Conservation (phyloP, 2,113 vertebrate genomes). For the Myrmecobius fasciatus region DNA sequence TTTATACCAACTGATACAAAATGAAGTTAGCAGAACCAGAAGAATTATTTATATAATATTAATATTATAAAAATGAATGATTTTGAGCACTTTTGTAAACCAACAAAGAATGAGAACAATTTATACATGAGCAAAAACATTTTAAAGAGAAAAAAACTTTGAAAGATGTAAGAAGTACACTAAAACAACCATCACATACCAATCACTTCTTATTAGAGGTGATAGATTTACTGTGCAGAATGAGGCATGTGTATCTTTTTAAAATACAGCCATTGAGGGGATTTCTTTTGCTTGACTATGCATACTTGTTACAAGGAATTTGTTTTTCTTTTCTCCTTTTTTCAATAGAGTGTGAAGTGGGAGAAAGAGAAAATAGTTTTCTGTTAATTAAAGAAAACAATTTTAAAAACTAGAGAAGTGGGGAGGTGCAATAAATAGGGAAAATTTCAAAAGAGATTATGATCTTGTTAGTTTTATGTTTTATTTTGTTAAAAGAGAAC, state of each 20-base stretch:
- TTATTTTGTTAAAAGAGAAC: not conserved
- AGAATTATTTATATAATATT: not conserved
- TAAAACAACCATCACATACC: not conserved
- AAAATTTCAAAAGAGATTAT: not conserved
- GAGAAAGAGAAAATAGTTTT: not conserved
- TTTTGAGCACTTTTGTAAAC: not conserved
- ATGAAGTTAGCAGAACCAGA: not conserved
- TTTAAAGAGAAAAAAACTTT: not conserved
- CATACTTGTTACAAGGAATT: not conserved
- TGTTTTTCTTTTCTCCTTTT: not conserved
- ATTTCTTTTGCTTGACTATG: not conserved
- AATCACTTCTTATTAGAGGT: not conserved
- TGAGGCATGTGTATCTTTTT: not conserved
- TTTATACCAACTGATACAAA: not conserved
- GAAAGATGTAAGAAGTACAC: not conserved
- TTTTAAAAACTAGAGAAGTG: not conserved
- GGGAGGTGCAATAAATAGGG: not conserved
- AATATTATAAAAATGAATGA: not conserved
- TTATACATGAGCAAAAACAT: not conserved
- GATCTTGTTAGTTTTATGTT: not conserved
- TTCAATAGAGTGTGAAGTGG: not conserved
- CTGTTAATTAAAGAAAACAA: not conserved
- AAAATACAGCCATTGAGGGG: not conserved
- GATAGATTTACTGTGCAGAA: not conserved
- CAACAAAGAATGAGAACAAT: not conserved